phyloP scores from a whole-genome alignment of 2,797 vertebrate species.

The Protonibea diacanthus region DNA sequence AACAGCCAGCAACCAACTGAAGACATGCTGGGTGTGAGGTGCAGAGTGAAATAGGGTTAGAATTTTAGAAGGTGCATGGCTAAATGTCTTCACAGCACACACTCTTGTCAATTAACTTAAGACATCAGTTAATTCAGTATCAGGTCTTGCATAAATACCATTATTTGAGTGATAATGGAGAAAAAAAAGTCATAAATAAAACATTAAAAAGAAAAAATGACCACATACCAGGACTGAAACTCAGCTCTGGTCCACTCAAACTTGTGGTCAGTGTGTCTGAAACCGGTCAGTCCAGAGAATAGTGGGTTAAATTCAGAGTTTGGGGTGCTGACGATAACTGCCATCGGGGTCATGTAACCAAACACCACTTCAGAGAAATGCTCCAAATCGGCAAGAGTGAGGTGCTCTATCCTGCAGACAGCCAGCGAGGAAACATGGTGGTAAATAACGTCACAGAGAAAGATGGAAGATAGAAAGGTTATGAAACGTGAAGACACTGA shows the following conservation, averaged over 20 bases:
- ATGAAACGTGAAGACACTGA: neutral
- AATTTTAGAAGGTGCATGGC: too few relatives aligned
- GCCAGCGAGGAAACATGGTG: neutral
- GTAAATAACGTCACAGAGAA: neutral
- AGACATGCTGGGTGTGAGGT: too few relatives aligned
- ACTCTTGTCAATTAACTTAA: too few relatives aligned
- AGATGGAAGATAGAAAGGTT: neutral
- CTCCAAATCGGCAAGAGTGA: constrained; percentile 86
- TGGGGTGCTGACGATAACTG: constrained; percentile 92
- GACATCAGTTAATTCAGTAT: too few relatives aligned
- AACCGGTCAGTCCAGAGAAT: constrained; percentile 82
- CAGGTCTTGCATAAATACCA: too few relatives aligned
- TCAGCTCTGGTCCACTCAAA: constrained; percentile 94
- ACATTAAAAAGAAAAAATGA: neutral
- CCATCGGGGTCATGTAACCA: constrained; percentile 90
- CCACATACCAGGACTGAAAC: constrained; percentile 92
- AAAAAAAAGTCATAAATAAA: too few relatives aligned
- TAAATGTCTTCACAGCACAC: too few relatives aligned
- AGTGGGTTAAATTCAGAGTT: constrained; percentile 94
- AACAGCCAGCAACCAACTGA: too few relatives aligned
- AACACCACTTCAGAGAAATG: constrained; percentile 92
- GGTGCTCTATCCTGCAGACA: constrained; percentile 91
- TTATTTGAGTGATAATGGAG: too few relatives aligned
- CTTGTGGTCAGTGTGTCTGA: constrained; percentile 93
- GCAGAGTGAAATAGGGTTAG: too few relatives aligned